Percentiles rank a stretch among this genome's conserved stretches.
Evolutionary conservation across 2,113 vertebrate genomes (phyloP).

Genomic region (Melanerpes aurifrons): DNA sequence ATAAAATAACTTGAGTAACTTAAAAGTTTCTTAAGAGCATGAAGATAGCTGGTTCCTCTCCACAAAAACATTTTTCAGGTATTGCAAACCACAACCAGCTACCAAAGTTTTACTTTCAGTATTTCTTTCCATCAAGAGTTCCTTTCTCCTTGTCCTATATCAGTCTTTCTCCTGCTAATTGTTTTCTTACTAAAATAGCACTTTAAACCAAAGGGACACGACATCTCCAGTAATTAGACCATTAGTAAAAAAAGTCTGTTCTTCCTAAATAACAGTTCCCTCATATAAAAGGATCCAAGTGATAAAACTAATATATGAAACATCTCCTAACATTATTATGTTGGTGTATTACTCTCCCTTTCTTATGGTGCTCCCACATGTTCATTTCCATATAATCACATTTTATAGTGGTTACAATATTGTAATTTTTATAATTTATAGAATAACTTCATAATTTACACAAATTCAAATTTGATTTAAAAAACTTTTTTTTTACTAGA

Average conservation of each 20-base stretch:
- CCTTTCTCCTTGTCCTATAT: conserved; percentile 71
- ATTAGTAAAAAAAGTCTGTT: background rate
- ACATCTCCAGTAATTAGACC: conserved; percentile 52
- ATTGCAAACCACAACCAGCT: background rate
- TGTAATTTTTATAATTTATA: no score
- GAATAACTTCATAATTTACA: no score
- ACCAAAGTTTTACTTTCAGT: background rate
- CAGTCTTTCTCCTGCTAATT: conserved; percentile 45
- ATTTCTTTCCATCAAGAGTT: background rate
- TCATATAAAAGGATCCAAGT: background rate
- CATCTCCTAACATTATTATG: background rate
- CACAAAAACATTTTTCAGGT: background rate
- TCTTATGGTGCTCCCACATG: background rate
- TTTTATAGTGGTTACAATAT: background rate
- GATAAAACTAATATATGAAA: background rate
- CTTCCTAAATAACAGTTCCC: background rate
- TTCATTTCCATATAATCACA: background rate
- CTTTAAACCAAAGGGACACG: conserved; percentile 41
- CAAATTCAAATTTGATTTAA: no score
- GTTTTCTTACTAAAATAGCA: conserved; percentile 65
- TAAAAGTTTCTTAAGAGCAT: background rate
- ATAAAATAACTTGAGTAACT: background rate
- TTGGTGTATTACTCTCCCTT: background rate
- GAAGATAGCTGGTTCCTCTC: background rate
- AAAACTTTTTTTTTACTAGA: background rate